These are phyloP conservation scores for Sphaerophoria taeniata DNA, from an alignment of 2,888 invertebrate genomes.

Conservation along the genomic window DNA sequence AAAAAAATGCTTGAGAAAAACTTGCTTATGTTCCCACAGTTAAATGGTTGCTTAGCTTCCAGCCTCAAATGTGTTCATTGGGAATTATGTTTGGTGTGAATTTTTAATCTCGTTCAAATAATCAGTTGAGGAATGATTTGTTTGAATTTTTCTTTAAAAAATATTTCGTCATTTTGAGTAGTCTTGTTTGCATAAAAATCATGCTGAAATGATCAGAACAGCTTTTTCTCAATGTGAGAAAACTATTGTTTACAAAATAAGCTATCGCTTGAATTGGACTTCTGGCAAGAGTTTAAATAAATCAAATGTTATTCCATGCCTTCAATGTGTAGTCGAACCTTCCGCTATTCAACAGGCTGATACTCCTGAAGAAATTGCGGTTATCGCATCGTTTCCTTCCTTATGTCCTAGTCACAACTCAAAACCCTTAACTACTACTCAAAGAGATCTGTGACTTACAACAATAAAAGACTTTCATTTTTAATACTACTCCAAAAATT, in stretches of 20 bases:
- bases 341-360: no score
- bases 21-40: slow-evolving; percentile 63
- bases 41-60: slow-evolving; percentile 20
- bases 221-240: slow-evolving; percentile 48
- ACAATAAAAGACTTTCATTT: slow-evolving; percentile 1
- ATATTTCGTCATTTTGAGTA: slow-evolving; percentile 51
- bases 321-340: no score
- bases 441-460: not conserved
- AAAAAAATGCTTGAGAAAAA: slow-evolving; percentile 58
- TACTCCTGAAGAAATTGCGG: no score
- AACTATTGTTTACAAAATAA: slow-evolving; percentile 14
- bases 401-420: no score
- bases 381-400: no score
- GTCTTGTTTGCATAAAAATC: slow-evolving; percentile 26
- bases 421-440: not conserved
- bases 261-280: not conserved
- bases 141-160: slow-evolving; percentile 38
- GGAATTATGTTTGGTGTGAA: slow-evolving; percentile 25
- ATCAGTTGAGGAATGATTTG: slow-evolving; percentile 37
- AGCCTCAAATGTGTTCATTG: slow-evolving; percentile 34
- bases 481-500: not conserved
- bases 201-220: slow-evolving; percentile 46
- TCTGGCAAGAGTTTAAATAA: slow-evolving; percentile 8
- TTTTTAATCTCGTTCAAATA: slow-evolving; percentile 29
- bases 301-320: no score